These are phyloP conservation scores for Isichthys henryi DNA, from an alignment of 2,113 vertebrate species.

Conservation along the genomic window DNA sequence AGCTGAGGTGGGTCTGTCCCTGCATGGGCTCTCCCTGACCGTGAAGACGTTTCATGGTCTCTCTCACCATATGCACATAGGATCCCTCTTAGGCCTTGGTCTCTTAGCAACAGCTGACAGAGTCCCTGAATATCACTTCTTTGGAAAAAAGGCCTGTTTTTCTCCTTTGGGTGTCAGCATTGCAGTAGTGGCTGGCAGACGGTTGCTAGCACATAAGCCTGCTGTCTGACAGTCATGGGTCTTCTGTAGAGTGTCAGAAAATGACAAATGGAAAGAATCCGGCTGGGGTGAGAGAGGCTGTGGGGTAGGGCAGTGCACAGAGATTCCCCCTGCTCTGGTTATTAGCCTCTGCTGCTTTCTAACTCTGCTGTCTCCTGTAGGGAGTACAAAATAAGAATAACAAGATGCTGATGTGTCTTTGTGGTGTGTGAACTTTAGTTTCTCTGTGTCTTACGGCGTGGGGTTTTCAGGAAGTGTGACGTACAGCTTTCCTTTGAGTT, in stretches of 20 bases:
- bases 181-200: background rate
- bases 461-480: background rate
- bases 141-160: background rate
- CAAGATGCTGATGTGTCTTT: background rate
- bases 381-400: background rate
- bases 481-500: background rate
- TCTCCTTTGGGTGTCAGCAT: background rate
- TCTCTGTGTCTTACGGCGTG: background rate
- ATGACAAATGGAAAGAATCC: background rate
- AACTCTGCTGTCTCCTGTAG: background rate
- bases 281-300: background rate
- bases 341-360: background rate
- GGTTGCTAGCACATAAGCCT: background rate
- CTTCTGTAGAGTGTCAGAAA: background rate
- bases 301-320: background rate
- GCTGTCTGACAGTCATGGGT: background rate
- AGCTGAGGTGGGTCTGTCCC: conserved; percentile 6
- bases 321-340: background rate
- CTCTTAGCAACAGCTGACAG: conserved; percentile 10
- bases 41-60: background rate
- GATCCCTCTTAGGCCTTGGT: background rate
- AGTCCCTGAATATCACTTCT: background rate
- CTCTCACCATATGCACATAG: background rate
- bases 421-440: background rate
- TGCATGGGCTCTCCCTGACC: background rate